phyloP scores from a whole-genome alignment of 2,888 invertebrate genomes.

The Mythimna loreyi region DNA sequence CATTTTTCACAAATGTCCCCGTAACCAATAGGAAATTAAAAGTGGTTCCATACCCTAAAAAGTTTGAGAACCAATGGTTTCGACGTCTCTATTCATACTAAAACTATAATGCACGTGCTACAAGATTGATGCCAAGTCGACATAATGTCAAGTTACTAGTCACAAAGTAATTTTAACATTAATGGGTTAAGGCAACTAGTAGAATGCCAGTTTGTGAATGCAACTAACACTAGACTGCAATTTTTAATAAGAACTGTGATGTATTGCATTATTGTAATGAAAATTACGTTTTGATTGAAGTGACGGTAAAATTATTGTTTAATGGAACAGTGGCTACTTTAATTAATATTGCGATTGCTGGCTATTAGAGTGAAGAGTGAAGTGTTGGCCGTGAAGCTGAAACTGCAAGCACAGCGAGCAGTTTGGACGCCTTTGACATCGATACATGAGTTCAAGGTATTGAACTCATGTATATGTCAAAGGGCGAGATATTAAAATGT shows the following conservation, averaged over 20 bases:
- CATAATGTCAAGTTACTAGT: conserved; percentile 62
- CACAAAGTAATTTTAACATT: conserved; percentile 59
- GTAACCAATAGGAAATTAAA: too few species aligned
- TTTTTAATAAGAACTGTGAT: conserved; percentile 39
- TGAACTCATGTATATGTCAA: too few species aligned
- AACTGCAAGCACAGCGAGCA: too few species aligned
- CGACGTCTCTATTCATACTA: too few species aligned
- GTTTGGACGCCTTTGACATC: too few species aligned
- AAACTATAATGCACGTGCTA: conserved; percentile 11
- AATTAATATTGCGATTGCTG: background rate
- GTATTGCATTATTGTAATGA: conserved; percentile 13
- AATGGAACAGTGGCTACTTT: background rate
- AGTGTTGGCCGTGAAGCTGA: too few species aligned
- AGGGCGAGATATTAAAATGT: too few species aligned
- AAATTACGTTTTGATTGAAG: conserved; percentile 28
- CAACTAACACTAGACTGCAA: conserved; percentile 41
- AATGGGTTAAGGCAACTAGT: conserved; percentile 64
- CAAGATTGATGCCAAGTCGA: conserved; percentile 45
- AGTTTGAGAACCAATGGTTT: too few species aligned
- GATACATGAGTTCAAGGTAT: too few species aligned
- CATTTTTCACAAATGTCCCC: too few species aligned
- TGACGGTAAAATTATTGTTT: conserved; percentile 9
- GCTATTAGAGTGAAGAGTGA: too few species aligned
- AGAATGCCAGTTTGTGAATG: conserved; percentile 49
- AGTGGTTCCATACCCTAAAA: too few species aligned